These are phyloP conservation scores for Mormyrus iriodes DNA, from an alignment of 2,113 vertebrate species.

Conservation along the genomic window DNA sequence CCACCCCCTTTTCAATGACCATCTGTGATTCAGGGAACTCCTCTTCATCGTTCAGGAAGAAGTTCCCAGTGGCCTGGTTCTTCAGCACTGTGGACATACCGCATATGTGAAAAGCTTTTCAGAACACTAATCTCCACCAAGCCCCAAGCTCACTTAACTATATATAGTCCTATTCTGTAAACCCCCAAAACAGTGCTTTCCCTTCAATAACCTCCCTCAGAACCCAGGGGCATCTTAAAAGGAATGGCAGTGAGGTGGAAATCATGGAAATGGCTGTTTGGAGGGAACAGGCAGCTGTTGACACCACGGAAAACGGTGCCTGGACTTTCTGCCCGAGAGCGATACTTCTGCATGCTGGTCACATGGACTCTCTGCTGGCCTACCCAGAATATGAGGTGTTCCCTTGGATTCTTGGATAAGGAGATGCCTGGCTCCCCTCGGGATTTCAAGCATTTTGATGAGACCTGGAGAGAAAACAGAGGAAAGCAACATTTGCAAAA, in stretches of 20 bases:
- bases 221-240: neutral
- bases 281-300: neutral
- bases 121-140: neutral
- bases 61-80: slow-evolving; percentile 79
- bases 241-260: neutral
- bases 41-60: slow-evolving; percentile 81
- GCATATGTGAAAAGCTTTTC: neutral
- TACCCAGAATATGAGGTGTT: slow-evolving; percentile 79
- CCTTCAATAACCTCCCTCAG: neutral
- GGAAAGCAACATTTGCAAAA: neutral
- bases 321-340: neutral
- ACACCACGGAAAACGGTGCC: neutral
- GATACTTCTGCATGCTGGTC: neutral
- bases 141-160: neutral
- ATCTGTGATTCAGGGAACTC: slow-evolving; percentile 72
- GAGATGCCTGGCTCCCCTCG: slow-evolving; percentile 84
- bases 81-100: slow-evolving; percentile 69
- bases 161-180: neutral
- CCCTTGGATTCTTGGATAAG: slow-evolving; percentile 83
- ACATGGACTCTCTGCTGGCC: slow-evolving; percentile 20
- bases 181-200: neutral
- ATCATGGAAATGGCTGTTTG: neutral
- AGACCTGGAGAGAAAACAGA: slow-evolving; percentile 63
- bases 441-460: slow-evolving; percentile 91
- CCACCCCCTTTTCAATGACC: slow-evolving; percentile 84